Conservation (phyloP, 2,888 invertebrate species). For the Rhagonycha fulva region DNA sequence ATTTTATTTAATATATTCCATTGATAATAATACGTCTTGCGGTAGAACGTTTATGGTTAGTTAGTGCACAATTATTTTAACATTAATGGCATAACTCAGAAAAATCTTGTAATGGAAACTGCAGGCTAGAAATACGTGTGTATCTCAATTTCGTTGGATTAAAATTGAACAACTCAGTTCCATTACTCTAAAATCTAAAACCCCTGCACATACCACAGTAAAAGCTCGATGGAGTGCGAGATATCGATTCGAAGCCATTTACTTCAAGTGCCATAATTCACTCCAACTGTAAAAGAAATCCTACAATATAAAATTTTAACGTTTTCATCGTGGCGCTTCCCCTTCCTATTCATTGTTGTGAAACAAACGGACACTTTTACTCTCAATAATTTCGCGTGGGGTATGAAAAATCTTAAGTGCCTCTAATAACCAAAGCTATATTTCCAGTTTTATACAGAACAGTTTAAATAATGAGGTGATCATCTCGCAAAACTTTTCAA, state of each 20-base stretch:
- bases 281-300: constrained; percentile 15
- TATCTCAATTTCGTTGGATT: background rate
- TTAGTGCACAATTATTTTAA: background rate
- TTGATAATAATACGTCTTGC: background rate
- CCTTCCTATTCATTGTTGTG: constrained; percentile 7
- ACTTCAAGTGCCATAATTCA: constrained; percentile 18
- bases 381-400: constrained; percentile 7
- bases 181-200: constrained; percentile 13
- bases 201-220: constrained; percentile 3
- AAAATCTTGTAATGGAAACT: background rate
- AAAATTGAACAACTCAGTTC: constrained; percentile 11
- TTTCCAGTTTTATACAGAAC: constrained; percentile 1
- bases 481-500: constrained; percentile 20
- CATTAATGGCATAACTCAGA: background rate
- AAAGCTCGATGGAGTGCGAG: constrained; percentile 22
- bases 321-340: constrained; percentile 15
- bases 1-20: background rate
- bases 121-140: background rate
- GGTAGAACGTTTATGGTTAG: background rate
- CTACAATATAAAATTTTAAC: constrained; percentile 21
- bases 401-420: constrained; percentile 9
- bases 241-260: constrained; percentile 27
- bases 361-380: constrained; percentile 3
- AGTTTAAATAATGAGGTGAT: constrained; percentile 11
- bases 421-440: constrained; percentile 7